These are phyloP conservation scores for Megaceryle torquata DNA, from an alignment of 2,113 vertebrate genomes.

Conservation along the genomic window DNA sequence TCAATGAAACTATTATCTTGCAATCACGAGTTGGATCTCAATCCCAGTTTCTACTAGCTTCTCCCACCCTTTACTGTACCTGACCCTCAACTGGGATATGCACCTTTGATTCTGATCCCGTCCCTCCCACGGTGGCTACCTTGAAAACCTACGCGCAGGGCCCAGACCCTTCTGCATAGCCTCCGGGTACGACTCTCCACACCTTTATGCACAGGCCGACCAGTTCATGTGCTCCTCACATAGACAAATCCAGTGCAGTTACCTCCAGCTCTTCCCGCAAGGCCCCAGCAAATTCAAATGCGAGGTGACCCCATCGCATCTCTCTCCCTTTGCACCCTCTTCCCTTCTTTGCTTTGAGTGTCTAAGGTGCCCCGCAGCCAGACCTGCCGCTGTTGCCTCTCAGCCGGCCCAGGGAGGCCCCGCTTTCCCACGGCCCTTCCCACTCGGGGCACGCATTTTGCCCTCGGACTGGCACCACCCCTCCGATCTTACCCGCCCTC, in stretches of 20 bases:
- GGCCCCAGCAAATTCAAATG: not conserved
- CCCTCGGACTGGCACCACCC: not conserved
- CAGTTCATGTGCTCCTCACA: not conserved
- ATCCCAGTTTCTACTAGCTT: not conserved
- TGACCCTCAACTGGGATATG: not conserved
- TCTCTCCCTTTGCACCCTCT: not conserved
- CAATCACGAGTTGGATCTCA: not conserved
- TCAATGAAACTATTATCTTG: not conserved
- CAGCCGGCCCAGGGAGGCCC: no score
- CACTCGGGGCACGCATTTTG: rapidly evolving
- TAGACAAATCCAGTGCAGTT: not conserved
- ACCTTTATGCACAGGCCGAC: no score
- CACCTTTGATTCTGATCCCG: not conserved
- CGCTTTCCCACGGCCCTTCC: not conserved
- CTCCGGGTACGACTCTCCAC: not conserved
- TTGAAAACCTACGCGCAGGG: not conserved
- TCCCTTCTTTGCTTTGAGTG: not conserved
- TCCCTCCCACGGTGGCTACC: not conserved
- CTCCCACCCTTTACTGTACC: not conserved
- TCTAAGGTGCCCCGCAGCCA: not conserved
- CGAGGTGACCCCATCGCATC: rapidly evolving
- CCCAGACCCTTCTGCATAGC: not conserved
- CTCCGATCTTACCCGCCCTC: no score
- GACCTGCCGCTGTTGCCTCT: not conserved
- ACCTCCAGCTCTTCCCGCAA: not conserved